Conservation (phyloP, 2,888 invertebrate species). For the Busseola fusca region DNA sequence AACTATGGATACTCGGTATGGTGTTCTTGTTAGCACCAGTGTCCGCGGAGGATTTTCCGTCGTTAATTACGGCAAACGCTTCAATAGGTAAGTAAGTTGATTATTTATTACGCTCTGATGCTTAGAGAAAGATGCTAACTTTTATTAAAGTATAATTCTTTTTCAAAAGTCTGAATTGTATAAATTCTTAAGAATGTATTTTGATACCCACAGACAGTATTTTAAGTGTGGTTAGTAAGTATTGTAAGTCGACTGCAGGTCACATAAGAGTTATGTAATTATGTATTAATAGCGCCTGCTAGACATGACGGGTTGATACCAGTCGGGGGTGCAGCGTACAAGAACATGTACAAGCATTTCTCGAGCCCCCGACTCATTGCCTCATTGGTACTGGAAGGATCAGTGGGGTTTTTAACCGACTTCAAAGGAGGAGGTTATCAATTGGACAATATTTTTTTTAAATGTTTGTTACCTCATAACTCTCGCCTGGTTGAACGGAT, state of each 20-base stretch:
- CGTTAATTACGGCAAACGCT: slow-evolving; percentile 92
- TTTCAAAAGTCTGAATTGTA: background rate
- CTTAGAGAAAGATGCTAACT: background rate
- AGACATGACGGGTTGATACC: too few species aligned
- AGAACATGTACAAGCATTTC: too few species aligned
- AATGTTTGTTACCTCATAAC: too few species aligned
- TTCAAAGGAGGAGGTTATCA: too few species aligned
- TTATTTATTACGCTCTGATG: background rate
- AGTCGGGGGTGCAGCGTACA: too few species aligned
- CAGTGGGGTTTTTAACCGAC: too few species aligned
- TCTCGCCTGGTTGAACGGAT: too few species aligned
- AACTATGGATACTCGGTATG: slow-evolving; percentile 68
- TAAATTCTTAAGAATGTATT: background rate
- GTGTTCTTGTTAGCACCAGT: slow-evolving; percentile 67
- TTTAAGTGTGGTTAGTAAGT: background rate
- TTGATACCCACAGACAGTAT: too few species aligned
- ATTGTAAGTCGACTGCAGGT: background rate
- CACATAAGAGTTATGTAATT: background rate
- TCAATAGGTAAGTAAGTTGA: slow-evolving; percentile 92
- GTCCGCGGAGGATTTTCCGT: slow-evolving; percentile 91
- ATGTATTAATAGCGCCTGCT: too few species aligned
- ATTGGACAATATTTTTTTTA: too few species aligned
- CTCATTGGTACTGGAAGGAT: too few species aligned
- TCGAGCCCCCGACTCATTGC: too few species aligned
- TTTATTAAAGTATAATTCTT: background rate